Percentiles rank a stretch among this genome's conserved stretches.
Conservation (phyloP, 2,797 vertebrate genomes). For the Cetoscarus ocellatus region DNA sequence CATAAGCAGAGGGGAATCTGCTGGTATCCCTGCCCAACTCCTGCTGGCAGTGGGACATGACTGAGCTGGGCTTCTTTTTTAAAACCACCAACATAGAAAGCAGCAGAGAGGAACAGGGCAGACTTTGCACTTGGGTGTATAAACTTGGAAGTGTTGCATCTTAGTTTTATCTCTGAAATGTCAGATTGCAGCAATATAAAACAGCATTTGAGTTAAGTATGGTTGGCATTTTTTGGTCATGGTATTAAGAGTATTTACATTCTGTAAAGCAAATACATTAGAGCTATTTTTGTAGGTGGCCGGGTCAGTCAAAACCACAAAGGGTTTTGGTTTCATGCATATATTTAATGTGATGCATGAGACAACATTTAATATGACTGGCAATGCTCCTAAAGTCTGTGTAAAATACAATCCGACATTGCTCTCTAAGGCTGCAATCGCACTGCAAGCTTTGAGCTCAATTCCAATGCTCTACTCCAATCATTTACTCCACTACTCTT, state of each 20-base stretch:
- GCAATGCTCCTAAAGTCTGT: background rate
- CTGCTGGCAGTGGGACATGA: slow-evolving; percentile 55
- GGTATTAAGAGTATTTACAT: background rate
- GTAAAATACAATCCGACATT: background rate
- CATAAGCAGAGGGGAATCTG: slow-evolving; percentile 84
- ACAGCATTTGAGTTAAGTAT: background rate
- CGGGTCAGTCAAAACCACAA: background rate
- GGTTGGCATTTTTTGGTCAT: background rate
- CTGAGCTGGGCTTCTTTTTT: slow-evolving; percentile 46
- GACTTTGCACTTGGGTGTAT: background rate
- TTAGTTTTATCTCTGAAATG: background rate
- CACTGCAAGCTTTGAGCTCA: no score
- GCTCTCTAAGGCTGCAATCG: no score
- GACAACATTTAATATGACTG: background rate
- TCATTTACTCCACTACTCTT: no score
- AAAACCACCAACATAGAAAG: slow-evolving; percentile 36
- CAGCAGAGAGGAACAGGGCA: slow-evolving; percentile 11
- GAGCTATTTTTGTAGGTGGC: background rate
- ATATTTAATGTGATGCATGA: background rate
- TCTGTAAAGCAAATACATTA: background rate
- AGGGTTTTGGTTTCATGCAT: background rate
- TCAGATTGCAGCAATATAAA: background rate
- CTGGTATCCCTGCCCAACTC: slow-evolving; percentile 74
- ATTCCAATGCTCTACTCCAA: no score
- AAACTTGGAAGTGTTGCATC: background rate